These are phyloP conservation scores for Chinchilla lanigera DNA, from an alignment of 2,113 vertebrate species.

Conservation along the genomic window DNA sequence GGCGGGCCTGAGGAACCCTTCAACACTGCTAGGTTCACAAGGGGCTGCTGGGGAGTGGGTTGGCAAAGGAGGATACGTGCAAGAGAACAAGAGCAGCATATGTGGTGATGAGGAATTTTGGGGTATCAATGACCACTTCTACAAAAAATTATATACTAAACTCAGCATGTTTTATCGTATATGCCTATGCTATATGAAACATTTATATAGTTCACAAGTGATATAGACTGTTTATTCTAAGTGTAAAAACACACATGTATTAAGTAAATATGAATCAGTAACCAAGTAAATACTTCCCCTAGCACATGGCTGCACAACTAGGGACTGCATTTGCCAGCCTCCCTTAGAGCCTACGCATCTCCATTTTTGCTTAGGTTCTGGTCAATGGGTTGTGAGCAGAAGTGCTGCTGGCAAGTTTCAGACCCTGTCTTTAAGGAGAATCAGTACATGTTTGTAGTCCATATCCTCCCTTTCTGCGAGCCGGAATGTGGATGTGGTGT, in stretches of 20 bases:
- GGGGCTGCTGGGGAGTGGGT: too few species aligned
- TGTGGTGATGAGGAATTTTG: background rate
- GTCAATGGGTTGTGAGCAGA: background rate
- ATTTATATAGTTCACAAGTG: background rate
- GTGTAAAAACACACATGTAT: background rate
- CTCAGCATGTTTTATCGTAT: background rate
- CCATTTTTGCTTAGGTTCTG: background rate
- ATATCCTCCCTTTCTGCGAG: background rate
- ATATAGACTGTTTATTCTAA: background rate
- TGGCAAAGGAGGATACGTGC: rapidly evolving
- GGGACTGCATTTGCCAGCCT: background rate
- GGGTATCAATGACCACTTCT: background rate
- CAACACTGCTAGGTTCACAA: rapidly evolving
- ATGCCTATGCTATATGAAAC: background rate
- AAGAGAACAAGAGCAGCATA: background rate
- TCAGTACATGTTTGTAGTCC: background rate
- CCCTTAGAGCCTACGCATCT: background rate
- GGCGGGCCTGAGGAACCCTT: rapidly evolving
- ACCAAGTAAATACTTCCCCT: background rate
- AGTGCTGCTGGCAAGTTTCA: background rate
- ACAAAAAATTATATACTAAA: background rate
- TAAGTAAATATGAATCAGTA: background rate
- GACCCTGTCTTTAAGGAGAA: background rate
- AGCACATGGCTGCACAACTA: background rate
- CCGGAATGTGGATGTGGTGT: background rate